Conservation (phyloP, 2,797 vertebrate species). For the Serranus cabrilla region DNA sequence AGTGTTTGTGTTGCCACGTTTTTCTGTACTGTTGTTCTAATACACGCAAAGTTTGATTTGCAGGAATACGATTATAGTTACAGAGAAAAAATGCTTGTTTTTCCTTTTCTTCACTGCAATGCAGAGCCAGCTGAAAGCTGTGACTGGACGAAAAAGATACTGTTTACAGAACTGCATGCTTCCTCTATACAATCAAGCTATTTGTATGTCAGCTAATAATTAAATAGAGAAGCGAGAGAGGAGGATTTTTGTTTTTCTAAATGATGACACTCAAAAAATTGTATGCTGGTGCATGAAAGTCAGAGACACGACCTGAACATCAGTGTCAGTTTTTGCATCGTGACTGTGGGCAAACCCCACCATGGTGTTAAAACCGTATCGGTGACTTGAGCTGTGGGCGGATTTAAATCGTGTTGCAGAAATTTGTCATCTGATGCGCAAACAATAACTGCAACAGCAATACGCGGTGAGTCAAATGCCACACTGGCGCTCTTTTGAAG, state of each 20-base stretch:
- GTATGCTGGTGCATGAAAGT: neutral
- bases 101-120: slow-evolving; percentile 8
- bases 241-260: no score
- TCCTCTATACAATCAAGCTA: neutral
- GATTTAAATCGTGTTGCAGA: slow-evolving; percentile 30
- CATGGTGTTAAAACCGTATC: slow-evolving; percentile 17
- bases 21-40: no score
- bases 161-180: neutral
- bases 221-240: no score
- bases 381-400: slow-evolving; percentile 57
- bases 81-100: slow-evolving; percentile 12
- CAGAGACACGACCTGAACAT: neutral
- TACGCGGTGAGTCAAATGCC: slow-evolving; percentile 55
- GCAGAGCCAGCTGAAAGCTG: neutral
- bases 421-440: slow-evolving; percentile 58
- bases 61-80: slow-evolving; percentile 2
- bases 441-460: slow-evolving; percentile 29
- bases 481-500: slow-evolving; percentile 29
- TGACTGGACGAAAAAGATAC: neutral
- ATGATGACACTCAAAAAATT: neutral
- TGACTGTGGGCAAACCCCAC: slow-evolving; percentile 60
- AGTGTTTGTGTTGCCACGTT: neutral
- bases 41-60: slow-evolving; percentile 18
- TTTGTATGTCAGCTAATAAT: neutral
- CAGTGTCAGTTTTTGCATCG: slow-evolving; percentile 33